These are phyloP conservation scores for Galagoides demidoff DNA, from an alignment of 2,797 vertebrate species.

Conservation along the genomic window DNA sequence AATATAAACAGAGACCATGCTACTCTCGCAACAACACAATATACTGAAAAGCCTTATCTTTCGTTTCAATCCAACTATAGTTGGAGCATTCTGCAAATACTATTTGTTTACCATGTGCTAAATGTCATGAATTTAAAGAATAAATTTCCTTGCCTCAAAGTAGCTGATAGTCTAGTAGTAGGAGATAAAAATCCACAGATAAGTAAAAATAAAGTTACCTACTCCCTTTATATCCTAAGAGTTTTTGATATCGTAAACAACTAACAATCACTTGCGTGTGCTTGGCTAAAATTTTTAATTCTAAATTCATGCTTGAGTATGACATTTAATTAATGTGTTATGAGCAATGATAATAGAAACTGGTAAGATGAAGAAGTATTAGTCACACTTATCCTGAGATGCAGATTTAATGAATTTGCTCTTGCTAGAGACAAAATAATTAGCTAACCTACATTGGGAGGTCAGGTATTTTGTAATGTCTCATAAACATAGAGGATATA, in stretches of 20 bases:
- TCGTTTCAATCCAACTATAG: background rate
- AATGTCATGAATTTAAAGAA: background rate
- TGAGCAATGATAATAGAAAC: slow-evolving; percentile 39
- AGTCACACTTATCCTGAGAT: slow-evolving; percentile 36
- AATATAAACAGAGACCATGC: background rate
- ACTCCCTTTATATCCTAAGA: background rate
- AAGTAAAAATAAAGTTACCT: background rate
- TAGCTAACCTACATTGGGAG: slow-evolving; percentile 64
- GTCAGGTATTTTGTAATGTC: slow-evolving; percentile 63
- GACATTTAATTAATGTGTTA: slow-evolving; percentile 60
- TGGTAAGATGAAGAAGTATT: slow-evolving; percentile 48
- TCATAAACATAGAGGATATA: slow-evolving; percentile 56
- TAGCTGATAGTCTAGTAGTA: background rate
- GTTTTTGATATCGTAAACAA: background rate
- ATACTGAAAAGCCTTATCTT: background rate
- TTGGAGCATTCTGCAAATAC: background rate
- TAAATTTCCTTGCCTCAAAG: background rate
- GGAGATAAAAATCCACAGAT: background rate
- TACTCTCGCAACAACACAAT: background rate
- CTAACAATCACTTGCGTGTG: background rate
- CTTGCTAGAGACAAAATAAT: slow-evolving; percentile 72
- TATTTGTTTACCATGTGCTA: background rate
- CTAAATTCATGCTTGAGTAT: slow-evolving; percentile 37
- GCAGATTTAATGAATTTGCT: slow-evolving; percentile 68
- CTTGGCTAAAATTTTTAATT: slow-evolving; percentile 42